Conservation (phyloP, 2,113 vertebrate species). For the Cyrtonyx montezumae region DNA sequence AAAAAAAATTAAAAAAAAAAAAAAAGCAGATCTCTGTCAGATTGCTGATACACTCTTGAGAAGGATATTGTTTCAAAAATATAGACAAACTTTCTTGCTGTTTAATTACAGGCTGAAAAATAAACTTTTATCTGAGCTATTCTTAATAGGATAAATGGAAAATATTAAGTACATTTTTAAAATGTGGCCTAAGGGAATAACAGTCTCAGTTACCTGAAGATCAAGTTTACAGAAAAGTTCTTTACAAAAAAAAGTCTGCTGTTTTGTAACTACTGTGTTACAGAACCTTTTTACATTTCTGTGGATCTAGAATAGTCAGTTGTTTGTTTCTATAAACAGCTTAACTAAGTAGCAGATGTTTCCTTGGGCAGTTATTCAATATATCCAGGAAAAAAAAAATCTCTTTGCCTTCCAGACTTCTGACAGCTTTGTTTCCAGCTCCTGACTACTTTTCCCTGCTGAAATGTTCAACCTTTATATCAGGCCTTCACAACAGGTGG, state of each 20-base stretch:
- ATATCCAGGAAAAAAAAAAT: slow-evolving; percentile 43
- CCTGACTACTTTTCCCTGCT: slow-evolving; percentile 64
- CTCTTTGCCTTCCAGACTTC: slow-evolving; percentile 55
- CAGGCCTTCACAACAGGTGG: slow-evolving; percentile 64
- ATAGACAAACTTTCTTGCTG: not conserved
- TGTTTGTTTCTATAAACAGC: slow-evolving; percentile 67
- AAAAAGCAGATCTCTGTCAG: not conserved
- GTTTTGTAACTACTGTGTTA: not conserved
- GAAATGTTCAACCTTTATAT: slow-evolving; percentile 67
- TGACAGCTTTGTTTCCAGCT: slow-evolving; percentile 68
- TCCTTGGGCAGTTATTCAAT: slow-evolving; percentile 68
- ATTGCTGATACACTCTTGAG: not conserved
- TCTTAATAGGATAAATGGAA: not conserved
- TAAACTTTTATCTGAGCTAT: not conserved
- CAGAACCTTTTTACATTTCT: not conserved
- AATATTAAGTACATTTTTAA: not conserved
- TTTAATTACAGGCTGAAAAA: not conserved
- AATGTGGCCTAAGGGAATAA: not conserved
- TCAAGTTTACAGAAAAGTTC: not conserved
- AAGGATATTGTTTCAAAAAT: not conserved
- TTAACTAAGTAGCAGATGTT: slow-evolving; percentile 66
- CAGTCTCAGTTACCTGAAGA: not conserved
- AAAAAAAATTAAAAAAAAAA: not conserved
- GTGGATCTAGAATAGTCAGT: slow-evolving; percentile 49
- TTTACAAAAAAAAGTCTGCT: not conserved